Evolutionary conservation across 2,113 vertebrate species (phyloP).

Genomic region (Noturus placidus): DNA sequence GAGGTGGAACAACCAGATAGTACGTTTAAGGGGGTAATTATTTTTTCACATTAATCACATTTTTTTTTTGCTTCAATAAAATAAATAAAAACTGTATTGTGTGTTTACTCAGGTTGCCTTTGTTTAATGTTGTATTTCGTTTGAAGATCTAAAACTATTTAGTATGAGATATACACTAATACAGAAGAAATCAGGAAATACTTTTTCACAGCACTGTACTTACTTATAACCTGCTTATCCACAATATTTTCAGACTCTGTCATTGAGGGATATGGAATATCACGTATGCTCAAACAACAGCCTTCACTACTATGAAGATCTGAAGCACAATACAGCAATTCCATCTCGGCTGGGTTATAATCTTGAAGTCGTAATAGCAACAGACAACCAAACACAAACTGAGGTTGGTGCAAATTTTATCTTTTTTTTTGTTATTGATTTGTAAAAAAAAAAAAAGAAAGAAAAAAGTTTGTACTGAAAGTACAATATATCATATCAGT

Average conservation of each 20-base stretch:
- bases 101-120: too few species aligned
- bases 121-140: too few species aligned
- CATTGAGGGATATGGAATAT: slow-evolving; percentile 85
- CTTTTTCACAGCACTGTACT: too few species aligned
- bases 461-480: background rate
- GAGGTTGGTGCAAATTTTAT: slow-evolving; percentile 52
- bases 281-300: slow-evolving; percentile 80
- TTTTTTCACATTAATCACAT: too few species aligned
- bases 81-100: too few species aligned
- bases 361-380: slow-evolving; percentile 67
- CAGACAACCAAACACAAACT: slow-evolving; percentile 60
- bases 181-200: too few species aligned
- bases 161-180: too few species aligned
- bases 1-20: too few species aligned
- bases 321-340: slow-evolving; percentile 72
- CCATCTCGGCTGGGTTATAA: slow-evolving; percentile 77
- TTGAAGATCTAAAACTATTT: too few species aligned
- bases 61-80: too few species aligned
- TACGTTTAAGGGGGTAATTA: too few species aligned
- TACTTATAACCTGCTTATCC: background rate
- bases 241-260: slow-evolving; percentile 74
- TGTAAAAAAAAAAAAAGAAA: too few species aligned
- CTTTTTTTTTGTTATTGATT: background rate
- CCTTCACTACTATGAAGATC: slow-evolving; percentile 75
- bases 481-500: background rate